phyloP scores from a whole-genome alignment of 2,888 invertebrate genomes.

The Troides aeacus region DNA sequence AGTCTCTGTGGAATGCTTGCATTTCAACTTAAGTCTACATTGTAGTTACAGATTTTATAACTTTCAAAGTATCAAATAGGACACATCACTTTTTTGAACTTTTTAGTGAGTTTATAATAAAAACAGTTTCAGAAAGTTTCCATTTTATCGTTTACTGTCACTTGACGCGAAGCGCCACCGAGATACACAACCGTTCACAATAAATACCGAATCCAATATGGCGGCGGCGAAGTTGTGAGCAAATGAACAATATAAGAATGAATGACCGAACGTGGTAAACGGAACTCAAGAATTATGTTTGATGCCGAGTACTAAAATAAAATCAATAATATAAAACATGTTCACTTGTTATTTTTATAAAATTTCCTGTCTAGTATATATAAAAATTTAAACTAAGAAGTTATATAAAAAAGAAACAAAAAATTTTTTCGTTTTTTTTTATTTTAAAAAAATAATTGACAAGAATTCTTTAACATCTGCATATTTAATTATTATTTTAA shows the following conservation, averaged over 20 bases:
- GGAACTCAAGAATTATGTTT: not conserved
- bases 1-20: constrained; percentile 76
- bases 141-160: constrained; percentile 69
- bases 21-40: constrained; percentile 51
- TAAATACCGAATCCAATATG: constrained; percentile 67
- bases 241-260: constrained; percentile 21
- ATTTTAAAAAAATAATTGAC: too few relatives aligned
- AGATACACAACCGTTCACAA: constrained; percentile 45
- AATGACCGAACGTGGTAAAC: constrained; percentile 8
- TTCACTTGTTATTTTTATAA: too few relatives aligned
- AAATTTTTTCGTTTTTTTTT: too few relatives aligned
- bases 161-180: constrained; percentile 53
- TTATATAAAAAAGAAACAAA: too few relatives aligned
- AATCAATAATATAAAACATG: too few relatives aligned
- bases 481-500: too few relatives aligned
- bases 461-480: too few relatives aligned
- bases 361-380: too few relatives aligned
- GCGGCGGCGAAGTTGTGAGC: constrained; percentile 42
- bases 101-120: constrained; percentile 41
- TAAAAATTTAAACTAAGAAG: too few relatives aligned
- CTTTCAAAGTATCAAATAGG: constrained; percentile 23
- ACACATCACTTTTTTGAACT: constrained; percentile 31
- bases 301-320: not conserved
- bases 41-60: constrained; percentile 6
- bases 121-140: constrained; percentile 59